Evolutionary conservation across 2,888 invertebrate species (phyloP), one percentile per base, ranked within the genome.

Genomic region (Leucoptera coffeella): DNA sequence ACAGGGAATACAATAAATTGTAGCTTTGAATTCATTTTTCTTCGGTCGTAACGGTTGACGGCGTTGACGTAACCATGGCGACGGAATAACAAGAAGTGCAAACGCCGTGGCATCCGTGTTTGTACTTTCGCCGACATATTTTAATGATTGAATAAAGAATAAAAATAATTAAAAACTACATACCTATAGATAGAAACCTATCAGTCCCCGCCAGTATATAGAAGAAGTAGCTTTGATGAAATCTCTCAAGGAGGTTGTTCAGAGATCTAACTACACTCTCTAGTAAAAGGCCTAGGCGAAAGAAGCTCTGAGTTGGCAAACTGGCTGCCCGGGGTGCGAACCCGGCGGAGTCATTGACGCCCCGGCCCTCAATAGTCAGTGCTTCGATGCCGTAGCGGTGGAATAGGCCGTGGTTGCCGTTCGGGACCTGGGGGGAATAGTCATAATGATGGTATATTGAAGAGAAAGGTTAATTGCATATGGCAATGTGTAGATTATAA

Each of bases 161-260:
- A n/a, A n/a, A n/a, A n/a, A n/a, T n/a, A n/a, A n/a, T n/a, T n/a
- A n/a, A n/a, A 23, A 12, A 23, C 13, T 13, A 45, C 57, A 74
- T 55, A 74, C 89, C 90, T 36, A 93, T 94, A 15, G 92, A 93
- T 40, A 94, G 80, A 39, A 89, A 94, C 39, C 88, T 73, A 47
- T 92, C 85, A 0, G 89, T 87, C 5, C 88, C 82, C 0, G 94
- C 86, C 28, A 96, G 67, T 28, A 99, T 65, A 56, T 99, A 99
- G 53, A 99, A 97, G 73, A 97, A 99, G 62, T 90, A 99, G 25
- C 96, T 97, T 55, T 97, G 97, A 58, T 99, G 97, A 49, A 99
- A 95, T 29, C 94, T 73, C 59, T 99, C 97, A 22, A 97, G 64
- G 22, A 99, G 69, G 58, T 99, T 99, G 56, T 99, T 99, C 17